phyloP scores from a whole-genome alignment of 2,113 vertebrate genomes.

The Noctilio leporinus region DNA sequence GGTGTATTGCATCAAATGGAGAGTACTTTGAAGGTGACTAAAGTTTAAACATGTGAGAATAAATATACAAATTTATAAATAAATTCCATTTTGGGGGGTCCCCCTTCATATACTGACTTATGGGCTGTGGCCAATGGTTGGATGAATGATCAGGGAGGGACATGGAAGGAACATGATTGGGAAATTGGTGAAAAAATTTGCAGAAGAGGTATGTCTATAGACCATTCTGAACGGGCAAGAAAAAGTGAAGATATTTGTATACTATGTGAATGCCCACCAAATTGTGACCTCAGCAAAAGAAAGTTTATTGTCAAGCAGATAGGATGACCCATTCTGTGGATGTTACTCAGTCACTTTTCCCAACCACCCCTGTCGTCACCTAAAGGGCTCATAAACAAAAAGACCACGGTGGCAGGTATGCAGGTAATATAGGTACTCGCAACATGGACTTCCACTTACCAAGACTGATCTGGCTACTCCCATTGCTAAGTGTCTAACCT shows the following conservation, averaged over 20 bases:
- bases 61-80: too few species aligned
- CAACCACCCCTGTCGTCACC: background rate
- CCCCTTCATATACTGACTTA: background rate
- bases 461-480: background rate
- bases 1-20: too few species aligned
- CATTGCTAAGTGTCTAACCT: background rate
- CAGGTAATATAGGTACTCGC: background rate
- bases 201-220: background rate
- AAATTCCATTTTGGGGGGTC: too few species aligned
- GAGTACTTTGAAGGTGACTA: too few species aligned
- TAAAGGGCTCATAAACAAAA: background rate
- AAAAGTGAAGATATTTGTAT: background rate
- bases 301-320: background rate
- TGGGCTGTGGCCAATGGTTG: background rate
- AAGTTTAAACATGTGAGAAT: too few species aligned
- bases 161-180: background rate
- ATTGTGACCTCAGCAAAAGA: background rate
- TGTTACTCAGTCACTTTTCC: background rate
- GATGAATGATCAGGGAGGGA: background rate
- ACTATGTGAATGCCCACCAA: background rate
- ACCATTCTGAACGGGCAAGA: background rate
- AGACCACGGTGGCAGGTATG: background rate
- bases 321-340: background rate
- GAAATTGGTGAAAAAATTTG: background rate
- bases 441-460: background rate